These are phyloP conservation scores for Telmatherina bonti DNA, from an alignment of 2,797 vertebrate species.

Conservation along the genomic window DNA sequence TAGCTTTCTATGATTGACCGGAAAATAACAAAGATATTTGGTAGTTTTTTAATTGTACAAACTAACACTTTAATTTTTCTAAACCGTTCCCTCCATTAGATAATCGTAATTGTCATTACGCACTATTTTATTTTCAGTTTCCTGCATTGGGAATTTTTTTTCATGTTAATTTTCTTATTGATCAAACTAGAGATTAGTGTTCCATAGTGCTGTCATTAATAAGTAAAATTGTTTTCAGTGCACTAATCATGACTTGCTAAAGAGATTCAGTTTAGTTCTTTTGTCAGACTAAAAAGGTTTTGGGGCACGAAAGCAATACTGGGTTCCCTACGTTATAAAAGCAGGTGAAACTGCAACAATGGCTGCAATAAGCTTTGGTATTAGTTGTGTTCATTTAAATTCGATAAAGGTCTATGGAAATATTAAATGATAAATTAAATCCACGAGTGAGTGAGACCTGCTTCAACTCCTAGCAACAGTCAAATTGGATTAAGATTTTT, in stretches of 20 bases:
- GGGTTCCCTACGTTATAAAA: background rate
- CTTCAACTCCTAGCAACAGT: background rate
- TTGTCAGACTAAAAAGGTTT: background rate
- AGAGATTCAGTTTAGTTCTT: background rate
- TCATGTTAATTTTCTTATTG: conserved; percentile 37
- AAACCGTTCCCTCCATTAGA: background rate
- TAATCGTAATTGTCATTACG: background rate
- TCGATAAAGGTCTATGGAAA: background rate
- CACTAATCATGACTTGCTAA: conserved; percentile 11
- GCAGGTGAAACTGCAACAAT: background rate
- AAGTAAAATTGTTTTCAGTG: conserved; percentile 21
- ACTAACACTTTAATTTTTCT: background rate
- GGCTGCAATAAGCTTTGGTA: background rate
- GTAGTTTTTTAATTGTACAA: background rate
- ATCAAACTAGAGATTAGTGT: background rate
- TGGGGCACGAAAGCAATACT: too few relatives aligned
- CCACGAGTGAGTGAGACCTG: background rate
- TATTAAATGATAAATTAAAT: conserved; percentile 14
- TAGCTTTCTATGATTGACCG: background rate
- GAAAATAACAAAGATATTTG: background rate
- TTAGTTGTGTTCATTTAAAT: background rate
- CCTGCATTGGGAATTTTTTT: conserved; percentile 5
- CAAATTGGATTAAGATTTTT: conserved; percentile 19
- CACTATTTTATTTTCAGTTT: background rate
- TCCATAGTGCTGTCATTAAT: conserved; percentile 39